phyloP scores from a whole-genome alignment of 2,888 invertebrate genomes.

The Xylota segnis region DNA sequence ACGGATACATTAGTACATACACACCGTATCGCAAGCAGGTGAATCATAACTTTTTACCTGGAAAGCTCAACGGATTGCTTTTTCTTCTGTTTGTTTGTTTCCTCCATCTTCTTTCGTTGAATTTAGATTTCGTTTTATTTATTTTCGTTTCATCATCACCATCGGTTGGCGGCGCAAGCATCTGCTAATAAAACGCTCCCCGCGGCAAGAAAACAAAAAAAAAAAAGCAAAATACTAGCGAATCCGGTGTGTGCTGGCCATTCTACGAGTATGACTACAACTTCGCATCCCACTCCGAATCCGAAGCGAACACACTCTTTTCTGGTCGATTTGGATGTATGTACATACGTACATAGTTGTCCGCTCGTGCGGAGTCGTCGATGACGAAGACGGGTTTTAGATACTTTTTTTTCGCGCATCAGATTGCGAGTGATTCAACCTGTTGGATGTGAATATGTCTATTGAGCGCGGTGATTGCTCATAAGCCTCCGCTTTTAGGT shows the following conservation, averaged over 20 bases:
- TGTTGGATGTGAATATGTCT: conserved; percentile 63
- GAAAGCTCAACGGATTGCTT: conserved; percentile 32
- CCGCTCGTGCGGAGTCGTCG: conserved; percentile 43
- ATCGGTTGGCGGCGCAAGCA: conserved; percentile 24
- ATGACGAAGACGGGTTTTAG: conserved; percentile 70
- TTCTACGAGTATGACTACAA: conserved; percentile 11
- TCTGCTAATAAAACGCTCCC: conserved; percentile 53
- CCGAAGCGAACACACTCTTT: not conserved
- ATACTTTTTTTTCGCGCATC: conserved; percentile 29
- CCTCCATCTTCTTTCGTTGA: conserved; percentile 7
- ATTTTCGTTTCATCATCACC: conserved; percentile 50
- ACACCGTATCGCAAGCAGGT: conserved; percentile 51
- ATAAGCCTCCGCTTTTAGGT: conserved; percentile 45
- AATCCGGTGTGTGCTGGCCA: conserved; percentile 28
- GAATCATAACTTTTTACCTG: conserved; percentile 66
- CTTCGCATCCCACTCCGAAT: conserved; percentile 4
- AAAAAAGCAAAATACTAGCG: too few relatives aligned
- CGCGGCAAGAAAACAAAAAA: conserved; percentile 12
- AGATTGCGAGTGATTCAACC: conserved; percentile 70
- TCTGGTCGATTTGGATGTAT: conserved; percentile 22
- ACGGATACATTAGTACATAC: not conserved
- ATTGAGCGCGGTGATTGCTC: conserved; percentile 46
- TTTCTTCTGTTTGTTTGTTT: conserved; percentile 8
- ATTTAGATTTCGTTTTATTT: conserved; percentile 44
- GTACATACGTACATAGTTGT: too few relatives aligned